Conservation (phyloP, 2,888 invertebrate genomes). For the Muschampia plurimacula region DNA sequence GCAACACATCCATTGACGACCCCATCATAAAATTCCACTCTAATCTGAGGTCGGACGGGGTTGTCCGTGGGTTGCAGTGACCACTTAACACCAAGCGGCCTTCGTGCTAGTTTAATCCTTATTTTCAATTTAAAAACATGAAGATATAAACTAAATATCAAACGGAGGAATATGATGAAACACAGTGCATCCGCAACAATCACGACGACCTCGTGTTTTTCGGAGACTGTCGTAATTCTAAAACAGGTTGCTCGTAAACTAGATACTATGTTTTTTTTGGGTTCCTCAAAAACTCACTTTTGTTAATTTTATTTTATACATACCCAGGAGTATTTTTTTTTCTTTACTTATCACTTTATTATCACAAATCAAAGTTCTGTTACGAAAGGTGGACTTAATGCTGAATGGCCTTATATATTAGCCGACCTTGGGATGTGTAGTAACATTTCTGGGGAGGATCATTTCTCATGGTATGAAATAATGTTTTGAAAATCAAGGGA, state of each 20-base stretch:
- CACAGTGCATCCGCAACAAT: conserved; percentile 31
- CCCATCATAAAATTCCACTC: no score
- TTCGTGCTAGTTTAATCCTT: background rate
- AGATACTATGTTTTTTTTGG: conserved; percentile 22
- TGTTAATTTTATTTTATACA: background rate
- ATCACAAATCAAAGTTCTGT: no score
- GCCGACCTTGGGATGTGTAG: no score
- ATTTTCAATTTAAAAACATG: background rate
- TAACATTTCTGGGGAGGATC: no score
- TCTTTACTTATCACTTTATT: no score
- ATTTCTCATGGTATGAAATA: no score
- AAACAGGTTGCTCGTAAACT: conserved; percentile 35
- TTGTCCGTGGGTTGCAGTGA: background rate
- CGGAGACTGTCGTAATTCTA: conserved; percentile 34
- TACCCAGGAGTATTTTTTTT: background rate
- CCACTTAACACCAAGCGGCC: background rate
- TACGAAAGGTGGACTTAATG: no score
- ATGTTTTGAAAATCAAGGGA: no score
- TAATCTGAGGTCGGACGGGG: no score
- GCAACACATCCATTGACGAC: no score
- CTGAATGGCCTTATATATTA: no score
- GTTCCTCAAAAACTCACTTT: conserved; percentile 15
- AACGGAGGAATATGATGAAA: conserved; percentile 16
- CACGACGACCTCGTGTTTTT: conserved; percentile 25
- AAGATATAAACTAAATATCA: background rate